A percentile compares a stretch with the other conserved stretches of the same genome.
Conservation (phyloP, 1,140 invertebrate species). For the Euschistus heros region DNA sequence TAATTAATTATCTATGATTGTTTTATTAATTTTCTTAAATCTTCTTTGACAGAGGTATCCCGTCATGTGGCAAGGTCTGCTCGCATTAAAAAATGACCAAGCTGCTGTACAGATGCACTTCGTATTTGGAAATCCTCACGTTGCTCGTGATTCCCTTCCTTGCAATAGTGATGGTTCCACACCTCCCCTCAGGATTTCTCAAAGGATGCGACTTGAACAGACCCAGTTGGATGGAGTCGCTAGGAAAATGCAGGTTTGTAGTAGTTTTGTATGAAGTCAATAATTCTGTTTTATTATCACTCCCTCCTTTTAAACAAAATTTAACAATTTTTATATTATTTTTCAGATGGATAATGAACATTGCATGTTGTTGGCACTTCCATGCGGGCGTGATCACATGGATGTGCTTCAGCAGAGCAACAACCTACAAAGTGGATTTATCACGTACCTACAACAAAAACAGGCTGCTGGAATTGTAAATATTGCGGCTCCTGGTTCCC, state of each 20-base stretch:
- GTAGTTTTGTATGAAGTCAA: too few relatives aligned
- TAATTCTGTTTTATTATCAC: too few relatives aligned
- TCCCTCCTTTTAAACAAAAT: too few relatives aligned
- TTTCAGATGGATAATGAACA: slow-evolving; percentile 84
- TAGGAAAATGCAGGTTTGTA: slow-evolving; percentile 82
- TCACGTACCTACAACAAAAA: slow-evolving; percentile 91
- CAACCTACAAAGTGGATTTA: slow-evolving; percentile 83
- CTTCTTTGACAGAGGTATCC: slow-evolving; percentile 61
- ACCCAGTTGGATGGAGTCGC: slow-evolving; percentile 89
- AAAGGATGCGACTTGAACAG: slow-evolving; percentile 90
- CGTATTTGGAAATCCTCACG: slow-evolving; percentile 81
- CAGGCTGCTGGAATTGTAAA: slow-evolving; percentile 97
- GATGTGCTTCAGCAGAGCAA: slow-evolving; percentile 87
- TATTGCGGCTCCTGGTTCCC: slow-evolving; percentile 71
- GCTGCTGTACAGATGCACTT: slow-evolving; percentile 97
- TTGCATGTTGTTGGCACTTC: slow-evolving; percentile 88
- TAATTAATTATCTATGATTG: neutral
- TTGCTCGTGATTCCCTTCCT: slow-evolving; percentile 72
- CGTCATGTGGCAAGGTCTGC: slow-evolving; percentile 90
- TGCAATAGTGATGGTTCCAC: slow-evolving; percentile 67
- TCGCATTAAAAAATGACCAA: slow-evolving; percentile 91
- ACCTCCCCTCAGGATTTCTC: slow-evolving; percentile 78
- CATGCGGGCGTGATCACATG: slow-evolving; percentile 84
- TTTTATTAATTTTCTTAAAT: neutral
- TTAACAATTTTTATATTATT: neutral